A percentile compares a stretch with the other conserved stretches of the same genome.
phyloP scores from a whole-genome alignment of 23 tunicate genomes.

The Styela plicata region DNA sequence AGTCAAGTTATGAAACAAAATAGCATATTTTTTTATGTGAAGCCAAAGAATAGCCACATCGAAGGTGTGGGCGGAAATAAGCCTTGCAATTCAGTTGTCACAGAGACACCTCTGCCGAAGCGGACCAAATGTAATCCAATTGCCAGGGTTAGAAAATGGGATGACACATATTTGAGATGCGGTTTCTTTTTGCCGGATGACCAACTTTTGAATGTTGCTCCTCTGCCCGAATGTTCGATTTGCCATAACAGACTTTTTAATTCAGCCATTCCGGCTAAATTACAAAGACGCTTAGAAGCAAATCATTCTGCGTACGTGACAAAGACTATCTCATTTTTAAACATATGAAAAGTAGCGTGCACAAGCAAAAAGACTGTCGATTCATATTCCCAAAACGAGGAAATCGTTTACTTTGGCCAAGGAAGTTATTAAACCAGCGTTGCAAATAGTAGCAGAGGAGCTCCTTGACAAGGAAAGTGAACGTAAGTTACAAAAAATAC shows the following conservation, averaged over 20 bases:
- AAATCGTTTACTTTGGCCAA: too few relatives aligned
- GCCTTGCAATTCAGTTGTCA: background rate
- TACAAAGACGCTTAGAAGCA: slow-evolving; percentile 33
- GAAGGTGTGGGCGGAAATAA: background rate
- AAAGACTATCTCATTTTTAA: slow-evolving; percentile 30
- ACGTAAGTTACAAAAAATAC: too few relatives aligned
- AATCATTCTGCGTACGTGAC: slow-evolving; percentile 29
- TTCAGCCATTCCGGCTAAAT: slow-evolving; percentile 37
- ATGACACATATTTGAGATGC: slow-evolving; percentile 3
- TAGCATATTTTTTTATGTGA: background rate
- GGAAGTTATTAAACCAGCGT: too few relatives aligned
- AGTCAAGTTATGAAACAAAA: background rate
- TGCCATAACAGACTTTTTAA: slow-evolving; percentile 27
- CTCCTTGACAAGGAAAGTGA: too few relatives aligned
- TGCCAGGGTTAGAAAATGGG: background rate
- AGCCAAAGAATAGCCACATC: background rate
- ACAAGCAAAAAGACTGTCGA: slow-evolving; percentile 34
- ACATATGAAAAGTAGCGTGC: slow-evolving; percentile 24
- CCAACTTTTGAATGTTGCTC: slow-evolving; percentile 28
- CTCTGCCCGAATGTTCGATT: slow-evolving; percentile 46
- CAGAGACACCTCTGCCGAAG: slow-evolving; percentile 3
- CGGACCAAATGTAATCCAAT: background rate
- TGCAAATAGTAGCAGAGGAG: too few relatives aligned
- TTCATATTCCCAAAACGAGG: too few relatives aligned
- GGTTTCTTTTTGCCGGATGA: slow-evolving; percentile 31